These are phyloP conservation scores for Zenarchopterus dispar DNA, from an alignment of 2,797 vertebrate genomes.

Conservation along the genomic window DNA sequence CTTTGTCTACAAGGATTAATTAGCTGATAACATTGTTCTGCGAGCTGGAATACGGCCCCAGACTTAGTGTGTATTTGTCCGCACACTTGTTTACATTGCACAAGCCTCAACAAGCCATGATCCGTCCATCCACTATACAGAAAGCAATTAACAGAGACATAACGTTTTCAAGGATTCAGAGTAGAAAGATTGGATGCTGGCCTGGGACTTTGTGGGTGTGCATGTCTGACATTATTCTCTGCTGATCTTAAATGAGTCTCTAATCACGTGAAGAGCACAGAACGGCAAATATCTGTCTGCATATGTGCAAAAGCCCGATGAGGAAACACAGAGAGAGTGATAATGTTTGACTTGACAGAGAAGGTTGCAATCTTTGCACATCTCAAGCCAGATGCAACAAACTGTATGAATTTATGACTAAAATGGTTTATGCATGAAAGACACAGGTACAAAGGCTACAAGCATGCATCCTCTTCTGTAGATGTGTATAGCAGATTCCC, in stretches of 20 bases:
- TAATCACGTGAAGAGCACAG: not conserved
- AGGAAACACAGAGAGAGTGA: constrained; percentile 13
- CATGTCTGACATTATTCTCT: constrained; percentile 57
- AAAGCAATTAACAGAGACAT: constrained; percentile 79
- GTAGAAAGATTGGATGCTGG: constrained; percentile 39
- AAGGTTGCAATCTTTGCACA: constrained; percentile 21
- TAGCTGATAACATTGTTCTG: constrained; percentile 63
- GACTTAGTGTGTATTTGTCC: constrained; percentile 24
- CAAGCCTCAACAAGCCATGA: constrained; percentile 26
- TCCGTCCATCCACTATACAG: constrained; percentile 66
- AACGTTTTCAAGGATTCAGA: constrained; percentile 64
- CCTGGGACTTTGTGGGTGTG: constrained; percentile 45
- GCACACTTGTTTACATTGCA: constrained; percentile 8
- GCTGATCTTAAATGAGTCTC: constrained; percentile 35
- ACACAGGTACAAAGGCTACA: too few relatives aligned
- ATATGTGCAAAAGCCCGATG: constrained; percentile 20
- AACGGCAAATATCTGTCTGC: constrained; percentile 39
- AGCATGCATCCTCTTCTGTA: too few relatives aligned
- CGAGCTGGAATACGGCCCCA: constrained; percentile 36
- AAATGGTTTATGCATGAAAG: too few relatives aligned
- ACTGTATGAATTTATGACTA: too few relatives aligned
- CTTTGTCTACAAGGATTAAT: constrained; percentile 68
- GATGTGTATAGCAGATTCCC: too few relatives aligned
- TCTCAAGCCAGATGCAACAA: not conserved
- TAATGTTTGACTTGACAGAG: constrained; percentile 25